Base-by-base conservation (phyloP, 1,140 invertebrate genomes). In the Lordiphosa collinella region DNA sequence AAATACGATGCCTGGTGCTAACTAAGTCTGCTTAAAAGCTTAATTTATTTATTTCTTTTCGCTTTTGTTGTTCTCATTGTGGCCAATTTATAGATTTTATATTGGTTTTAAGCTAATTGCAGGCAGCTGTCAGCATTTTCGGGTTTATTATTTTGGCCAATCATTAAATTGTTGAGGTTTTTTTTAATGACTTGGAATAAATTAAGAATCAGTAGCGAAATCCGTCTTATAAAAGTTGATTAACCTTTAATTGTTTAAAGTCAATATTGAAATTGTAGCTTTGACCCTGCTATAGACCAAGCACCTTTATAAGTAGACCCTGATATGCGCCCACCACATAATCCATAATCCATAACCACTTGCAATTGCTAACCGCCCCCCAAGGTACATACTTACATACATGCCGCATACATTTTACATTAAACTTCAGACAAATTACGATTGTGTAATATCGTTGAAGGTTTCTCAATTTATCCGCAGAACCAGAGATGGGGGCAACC, bases 371-470 rank as follows among this genome's bases (percentile, higher is more conserved):
- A 40, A 22, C 31, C 32, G 40, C 16, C 22, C 58, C 59, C 58
- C 58, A 62, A 52, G 58, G 47, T 37, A 47, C 48, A 14, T n/a
- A n/a, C n/a, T n/a, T n/a, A n/a, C n/a, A n/a, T 18, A 14, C 37
- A 53, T 36, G 62, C 12, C n/a, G 47, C 46, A 29, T 47, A 47
- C 55, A 61, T 55, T 69, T 18, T 18, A 18, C 18, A 18, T 18
- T 18, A 18, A 18, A 18, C 3, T 18, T 62, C 60, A 38, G 59
- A 53, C 36, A 55, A 66, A 61, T 64, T 64, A 64, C 43, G 59
- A 75, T 75, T 75, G 64, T 59, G 59, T 55, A 74, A 74, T 69
- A 58, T 31, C 46, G 59, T 48, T 43, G 59, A 76, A 65, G 71
- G 71, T 60, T 76, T 38, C 14, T 40, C 10, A 62, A 52, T 70